These are phyloP conservation scores for Papilio aristodemus DNA, from an alignment of 1,140 invertebrate genomes.

Conservation along the genomic window DNA sequence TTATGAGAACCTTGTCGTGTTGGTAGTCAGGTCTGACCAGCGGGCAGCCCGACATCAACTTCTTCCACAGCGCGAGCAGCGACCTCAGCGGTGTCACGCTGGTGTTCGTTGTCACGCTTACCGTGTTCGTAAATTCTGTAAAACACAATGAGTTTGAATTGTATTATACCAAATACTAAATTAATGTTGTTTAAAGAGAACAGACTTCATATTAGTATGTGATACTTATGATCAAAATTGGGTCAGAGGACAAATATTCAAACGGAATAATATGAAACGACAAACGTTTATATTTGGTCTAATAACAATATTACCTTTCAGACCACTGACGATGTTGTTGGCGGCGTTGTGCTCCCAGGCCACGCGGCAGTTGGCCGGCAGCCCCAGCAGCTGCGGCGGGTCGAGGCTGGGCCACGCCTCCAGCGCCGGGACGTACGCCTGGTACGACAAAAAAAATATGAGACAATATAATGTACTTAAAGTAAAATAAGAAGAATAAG, in stretches of 20 bases:
- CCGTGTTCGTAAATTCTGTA: slow-evolving; percentile 57
- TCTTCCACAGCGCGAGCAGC: slow-evolving; percentile 67
- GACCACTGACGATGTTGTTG: slow-evolving; percentile 49
- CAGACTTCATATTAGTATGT: no score
- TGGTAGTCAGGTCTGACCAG: slow-evolving; percentile 60
- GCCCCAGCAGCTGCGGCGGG: slow-evolving; percentile 57
- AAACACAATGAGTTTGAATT: slow-evolving; percentile 30
- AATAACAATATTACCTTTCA: slow-evolving; percentile 51
- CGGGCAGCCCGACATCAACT: slow-evolving; percentile 65
- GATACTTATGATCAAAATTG: no score
- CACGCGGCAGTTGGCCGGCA: slow-evolving; percentile 64
- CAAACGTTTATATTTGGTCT: no score
- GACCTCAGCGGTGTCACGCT: slow-evolving; percentile 47
- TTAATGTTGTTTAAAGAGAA: no score
- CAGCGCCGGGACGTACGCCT: slow-evolving; percentile 59
- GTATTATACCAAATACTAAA: no score
- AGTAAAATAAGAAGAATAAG: no score
- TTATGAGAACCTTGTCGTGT: slow-evolving; percentile 48
- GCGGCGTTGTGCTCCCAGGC: slow-evolving; percentile 66
- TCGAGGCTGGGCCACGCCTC: slow-evolving; percentile 58
- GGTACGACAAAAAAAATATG: background rate
- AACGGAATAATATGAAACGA: background rate
- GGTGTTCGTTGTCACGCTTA: slow-evolving; percentile 40
- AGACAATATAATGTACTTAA: no score
- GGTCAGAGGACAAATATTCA: no score